Base-by-base conservation (phyloP, 2,797 vertebrate species). In the Psittacula derbiana region DNA sequence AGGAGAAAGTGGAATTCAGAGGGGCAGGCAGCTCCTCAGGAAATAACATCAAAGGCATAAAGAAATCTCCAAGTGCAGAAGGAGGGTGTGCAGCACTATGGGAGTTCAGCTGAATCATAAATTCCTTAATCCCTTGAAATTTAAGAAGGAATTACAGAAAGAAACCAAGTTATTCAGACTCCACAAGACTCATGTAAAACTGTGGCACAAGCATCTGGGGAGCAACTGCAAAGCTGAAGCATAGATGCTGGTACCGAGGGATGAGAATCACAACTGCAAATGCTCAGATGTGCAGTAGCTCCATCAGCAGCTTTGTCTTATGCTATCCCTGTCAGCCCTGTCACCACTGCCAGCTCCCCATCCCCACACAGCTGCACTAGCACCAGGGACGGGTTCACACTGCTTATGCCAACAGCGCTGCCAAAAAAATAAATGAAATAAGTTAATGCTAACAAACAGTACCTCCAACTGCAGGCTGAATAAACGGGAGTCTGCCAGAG, bases 101-200 rank as follows among this genome's bases (percentile, higher is more conserved):
- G 80, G 62, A 91, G 92, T 93, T 86, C 88, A 88, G 85, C 46
- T 91, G 86, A 90, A 87, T 90, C 82, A 83, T 47, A 86, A 90
- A 96, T 90, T 95, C 72, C 46, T 86, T 80, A 90, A 90, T 88
- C 82, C 53, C n/a, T 60, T 93, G 72, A 88, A 91, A 49, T 83
- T 78, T 67, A 78, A 93, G 87, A 67, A 62, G 66, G 27, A 95
- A 83, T 81, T 91, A 72, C 20, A 40, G 67, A 65, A 71, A 46
- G 40, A 86, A 93, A 78, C 83, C 44, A 87, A 94, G 46, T 50
- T 72, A 46, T 57, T 80, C 13, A 31, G 3, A 92, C 80, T 92
- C 65, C 75, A 91, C 36, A 11, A 61, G 38, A 64, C 41, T 33
- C 28, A 49, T 11, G 4, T 83, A 52, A 80, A 80, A 88, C 55